Evolutionary conservation across 2,113 vertebrate species (phyloP), one percentile per base, ranked within the genome.

Genomic region (Chamaea fasciata): DNA sequence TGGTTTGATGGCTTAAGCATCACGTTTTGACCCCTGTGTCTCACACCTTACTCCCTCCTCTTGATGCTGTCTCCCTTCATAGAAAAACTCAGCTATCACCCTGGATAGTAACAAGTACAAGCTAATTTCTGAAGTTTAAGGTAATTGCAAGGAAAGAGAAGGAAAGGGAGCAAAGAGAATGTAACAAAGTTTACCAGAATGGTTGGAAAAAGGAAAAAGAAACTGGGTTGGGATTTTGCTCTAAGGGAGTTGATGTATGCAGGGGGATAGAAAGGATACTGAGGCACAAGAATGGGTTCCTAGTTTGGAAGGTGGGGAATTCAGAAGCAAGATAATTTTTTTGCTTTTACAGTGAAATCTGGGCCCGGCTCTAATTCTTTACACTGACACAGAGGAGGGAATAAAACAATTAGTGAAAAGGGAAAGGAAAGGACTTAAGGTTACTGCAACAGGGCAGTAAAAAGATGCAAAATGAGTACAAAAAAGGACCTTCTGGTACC

Each of bases 291-390:
- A n/a, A 52, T 31, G 30, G 6, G 13, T 52, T 71, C 49, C 56
- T 75, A 39, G 4, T 63, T 64, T 92, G 47, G 15, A 67, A 82
- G 23, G 35, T n/a, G 16, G 6, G 30, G 6, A 71, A 33, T 52
- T 79, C n/a, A 76, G 49, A 91, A 76, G 26, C 15, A 65, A 46
- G 5, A 10, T 17, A 52, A 28, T 2, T 17, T 27, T 86, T 80
- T 74, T 64, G 9, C 5, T 88, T 88, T 95, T 65, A 73, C 17
- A 31, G 22, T n/a, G 70, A 90, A 85, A 89, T 60, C 41, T 69
- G 20, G 28, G 20, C 17, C 11, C 57, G 83, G 8, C 11, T 69
- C 28, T 77, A 37, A 67, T 59, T 42, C 12, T 64, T 91, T 46
- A 57, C 10, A 20, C 10, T 57, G 37, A 10, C 15, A 26, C 0